Percentiles rank a stretch among this genome's conserved stretches.
Evolutionary conservation across 2,888 invertebrate genomes (phyloP).

Genomic region (Epiblema foenella): DNA sequence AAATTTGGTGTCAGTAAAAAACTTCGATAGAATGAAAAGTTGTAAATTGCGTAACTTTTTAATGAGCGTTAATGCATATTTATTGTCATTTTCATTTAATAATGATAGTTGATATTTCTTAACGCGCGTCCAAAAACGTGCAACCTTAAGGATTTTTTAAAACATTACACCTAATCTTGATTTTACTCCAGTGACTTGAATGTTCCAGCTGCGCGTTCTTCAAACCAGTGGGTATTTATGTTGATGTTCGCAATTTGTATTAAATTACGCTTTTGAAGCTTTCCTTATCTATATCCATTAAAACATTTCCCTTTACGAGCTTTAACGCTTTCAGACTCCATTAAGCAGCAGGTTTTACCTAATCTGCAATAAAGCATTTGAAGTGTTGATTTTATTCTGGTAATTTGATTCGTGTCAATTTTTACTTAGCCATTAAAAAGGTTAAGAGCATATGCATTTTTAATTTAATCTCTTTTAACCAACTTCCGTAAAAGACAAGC

Average conservation of each 20-base stretch:
- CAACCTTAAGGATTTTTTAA: not conserved
- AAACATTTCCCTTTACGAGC: constrained; percentile 45
- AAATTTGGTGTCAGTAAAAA: no score
- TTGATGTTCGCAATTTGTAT: constrained; percentile 40
- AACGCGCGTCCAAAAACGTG: no score
- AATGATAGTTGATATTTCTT: no score
- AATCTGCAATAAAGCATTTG: constrained; percentile 36
- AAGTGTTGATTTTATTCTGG: constrained; percentile 36
- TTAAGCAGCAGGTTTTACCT: constrained; percentile 43
- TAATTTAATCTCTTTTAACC: not conserved
- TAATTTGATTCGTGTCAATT: constrained; percentile 2
- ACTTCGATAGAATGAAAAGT: no score
- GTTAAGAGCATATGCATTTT: not conserved
- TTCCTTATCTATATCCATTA: constrained; percentile 50
- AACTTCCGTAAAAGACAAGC: no score
- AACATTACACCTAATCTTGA: not conserved
- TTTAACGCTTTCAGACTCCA: constrained; percentile 46
- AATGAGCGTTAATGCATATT: no score
- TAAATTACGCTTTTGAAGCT: constrained; percentile 50
- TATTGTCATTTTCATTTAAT: no score
- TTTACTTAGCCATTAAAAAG: constrained; percentile 6
- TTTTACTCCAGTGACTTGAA: not conserved
- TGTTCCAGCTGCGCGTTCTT: not conserved
- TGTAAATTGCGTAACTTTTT: no score
- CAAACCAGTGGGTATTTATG: constrained; percentile 32